Evolutionary conservation across 2,888 invertebrate species (phyloP), one percentile per base, ranked within the genome.

Genomic region (Prosopocoilus inquinatus): DNA sequence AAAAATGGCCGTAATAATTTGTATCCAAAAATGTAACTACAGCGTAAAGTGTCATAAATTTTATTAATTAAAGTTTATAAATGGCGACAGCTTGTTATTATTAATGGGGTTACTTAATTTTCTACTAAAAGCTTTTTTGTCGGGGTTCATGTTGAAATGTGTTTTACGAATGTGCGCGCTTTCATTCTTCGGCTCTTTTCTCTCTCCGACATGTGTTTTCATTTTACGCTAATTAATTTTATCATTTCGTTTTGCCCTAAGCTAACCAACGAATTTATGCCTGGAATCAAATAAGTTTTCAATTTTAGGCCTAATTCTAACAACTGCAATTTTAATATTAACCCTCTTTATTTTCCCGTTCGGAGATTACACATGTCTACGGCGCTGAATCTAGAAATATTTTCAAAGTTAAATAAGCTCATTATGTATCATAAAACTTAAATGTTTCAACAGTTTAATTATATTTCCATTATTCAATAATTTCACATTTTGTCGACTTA

Each of bases 81-180:
- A 67, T 68, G 68, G 63, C 66, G 69, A 70, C 69, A 68, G 69
- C 63, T 63, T 61, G 64, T 67, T 67, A 67, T 71, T 73, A 75
- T 73, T 71, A 75, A 74, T 73, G 71, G 67, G 59, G 62, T 60
- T 64, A 68, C 71, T 72, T 72, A 70, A 74, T 73, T 72, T 72
- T 65, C 59, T 69, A 72, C 73, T 72, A 72, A 75, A 75, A 75
- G 74, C 75, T 73, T 75, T 75, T 75, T 75, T 74, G 72, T 74
- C 73, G 72, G 67, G 41, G 41, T 15, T 41, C 15, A 41, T 41
- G 41, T 13, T 41, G 41, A 41, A 41, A 41, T 41, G 41, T 41
- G 41, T 41, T 41, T 41, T 41, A n/a, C 16, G 41, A 15, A 16
- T 9, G 16, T 2, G 41, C 16, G 41, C 15, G 16, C 16, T 41